Percentiles rank a stretch among this genome's conserved stretches.
phyloP scores from a whole-genome alignment of 2,888 invertebrate genomes.

The Brachypterus glaber region DNA sequence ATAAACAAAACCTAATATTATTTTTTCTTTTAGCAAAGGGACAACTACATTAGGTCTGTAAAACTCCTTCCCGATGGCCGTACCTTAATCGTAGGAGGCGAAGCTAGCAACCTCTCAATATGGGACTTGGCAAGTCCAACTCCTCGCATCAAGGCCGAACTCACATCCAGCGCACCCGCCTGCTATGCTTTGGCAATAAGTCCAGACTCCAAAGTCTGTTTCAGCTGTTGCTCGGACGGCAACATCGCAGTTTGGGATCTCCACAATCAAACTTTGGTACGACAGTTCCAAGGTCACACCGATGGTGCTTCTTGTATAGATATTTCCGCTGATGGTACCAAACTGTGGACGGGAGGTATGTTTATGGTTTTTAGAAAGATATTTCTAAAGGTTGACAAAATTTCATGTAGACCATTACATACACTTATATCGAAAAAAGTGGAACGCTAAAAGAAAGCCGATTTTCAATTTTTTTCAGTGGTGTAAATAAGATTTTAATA shows the following conservation, averaged over 20 bases:
- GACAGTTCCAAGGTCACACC: conserved; percentile 92
- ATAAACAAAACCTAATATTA: conserved; percentile 6
- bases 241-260: conserved; percentile 96
- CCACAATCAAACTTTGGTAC: conserved; percentile 82
- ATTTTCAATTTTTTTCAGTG: too few relatives aligned
- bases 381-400: too few relatives aligned
- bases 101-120: conserved; percentile 88
- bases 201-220: conserved; percentile 95
- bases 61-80: conserved; percentile 90
- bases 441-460: too few relatives aligned
- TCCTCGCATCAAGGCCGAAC: conserved; percentile 84
- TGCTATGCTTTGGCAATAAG: conserved; percentile 97
- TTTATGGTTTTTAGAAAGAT: too few relatives aligned
- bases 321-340: conserved; percentile 67
- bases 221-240: conserved; percentile 97
- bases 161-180: conserved; percentile 86
- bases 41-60: conserved; percentile 93
- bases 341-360: conserved; percentile 46
- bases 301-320: conserved; percentile 93
- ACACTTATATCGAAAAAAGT: too few relatives aligned
- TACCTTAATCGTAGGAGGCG: conserved; percentile 92
- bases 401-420: too few relatives aligned
- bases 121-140: conserved; percentile 92
- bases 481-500: too few relatives aligned
- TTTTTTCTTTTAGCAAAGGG: conserved; percentile 60